These are phyloP conservation scores for Drosophila nr. fundita DNA, from an alignment of 2,888 invertebrate genomes.

Conservation along the genomic window DNA sequence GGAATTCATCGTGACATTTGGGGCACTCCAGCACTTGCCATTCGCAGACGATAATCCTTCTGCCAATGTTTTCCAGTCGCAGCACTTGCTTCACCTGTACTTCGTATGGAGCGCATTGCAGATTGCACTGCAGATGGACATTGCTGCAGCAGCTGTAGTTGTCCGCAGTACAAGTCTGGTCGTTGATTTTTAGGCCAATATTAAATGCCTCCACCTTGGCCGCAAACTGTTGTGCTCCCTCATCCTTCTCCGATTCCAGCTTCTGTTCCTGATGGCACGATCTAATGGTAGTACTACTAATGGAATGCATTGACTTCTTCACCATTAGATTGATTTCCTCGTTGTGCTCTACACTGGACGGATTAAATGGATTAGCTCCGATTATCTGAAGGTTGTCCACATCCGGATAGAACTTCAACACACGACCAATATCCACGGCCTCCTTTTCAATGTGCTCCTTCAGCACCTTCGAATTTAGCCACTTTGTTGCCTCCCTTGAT, in stretches of 20 bases:
- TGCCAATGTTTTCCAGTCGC: conserved; percentile 74
- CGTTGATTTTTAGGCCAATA: conserved; percentile 66
- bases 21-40: conserved; percentile 53
- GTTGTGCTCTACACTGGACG: neutral
- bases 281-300: conserved; percentile 56
- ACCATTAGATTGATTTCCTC: conserved; percentile 42
- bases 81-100: conserved; percentile 54
- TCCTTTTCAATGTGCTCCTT: conserved; percentile 51
- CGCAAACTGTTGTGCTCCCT: neutral
- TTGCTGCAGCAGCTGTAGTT: conserved; percentile 12
- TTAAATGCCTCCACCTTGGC: neutral
- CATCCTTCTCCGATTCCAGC: neutral
- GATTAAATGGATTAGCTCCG: conserved; percentile 30
- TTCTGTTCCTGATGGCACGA: neutral
- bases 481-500: conserved; percentile 32
- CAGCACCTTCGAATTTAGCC: conserved; percentile 68
- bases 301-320: conserved; percentile 21
- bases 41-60: conserved; percentile 53
- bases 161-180: conserved; percentile 19
- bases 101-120: conserved; percentile 72
- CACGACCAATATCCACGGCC: conserved; percentile 59
- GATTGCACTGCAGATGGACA: conserved; percentile 33
- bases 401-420: conserved; percentile 73
- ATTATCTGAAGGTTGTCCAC: conserved; percentile 69
- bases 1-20: conserved; percentile 53